Evolutionary conservation across 2,888 invertebrate genomes (phyloP), one percentile per base, ranked within the genome.

Genomic region (Tetragonisca angustula): DNA sequence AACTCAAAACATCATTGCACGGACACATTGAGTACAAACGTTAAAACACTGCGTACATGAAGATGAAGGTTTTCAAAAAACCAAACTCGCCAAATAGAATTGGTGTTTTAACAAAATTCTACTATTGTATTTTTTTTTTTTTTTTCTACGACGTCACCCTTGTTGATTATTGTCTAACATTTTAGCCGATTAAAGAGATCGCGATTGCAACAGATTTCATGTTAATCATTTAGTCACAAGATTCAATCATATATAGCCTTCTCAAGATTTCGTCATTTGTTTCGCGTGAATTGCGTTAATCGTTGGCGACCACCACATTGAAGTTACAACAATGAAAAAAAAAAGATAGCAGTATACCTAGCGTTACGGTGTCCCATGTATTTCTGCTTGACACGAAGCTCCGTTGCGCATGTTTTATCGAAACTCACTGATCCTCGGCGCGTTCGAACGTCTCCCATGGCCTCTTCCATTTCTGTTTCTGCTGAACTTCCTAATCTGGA

Each of bases 361-460:
- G 98, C 97, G 95, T 98, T 98, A 77, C 98, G 96, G 94, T 98
- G 98, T 2, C 98, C 98, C 73, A 95, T 96, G 93, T 96, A 98
- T 91, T 96, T 97, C 94, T 96, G 96, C 91, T 96, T 96, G 84
- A 97, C 95, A 84, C 95, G 94, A 11, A 95, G 94, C 86, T 95
- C 95, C 68, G 94, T 95, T 36, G 90, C 84, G 76, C 88, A 90
- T 17, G 87, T 83, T 32, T 92, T 92, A 56, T 92, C 91, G 52
- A 91, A 93, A 43, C 79, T 88, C 59, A 93, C 91, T 4, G 90
- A 89, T 4, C 89, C 91, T 79, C 92, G 89, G 24, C 90, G 86
- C 43, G 91, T 89, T 54, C 91, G 87, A 50, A 91, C 90, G 78
- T 92, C 92, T n/a, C 90, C 91, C 13, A 93, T 92, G 9, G 93